Base-by-base conservation (phyloP, 2,113 vertebrate species). In the Columbina picui region DNA sequence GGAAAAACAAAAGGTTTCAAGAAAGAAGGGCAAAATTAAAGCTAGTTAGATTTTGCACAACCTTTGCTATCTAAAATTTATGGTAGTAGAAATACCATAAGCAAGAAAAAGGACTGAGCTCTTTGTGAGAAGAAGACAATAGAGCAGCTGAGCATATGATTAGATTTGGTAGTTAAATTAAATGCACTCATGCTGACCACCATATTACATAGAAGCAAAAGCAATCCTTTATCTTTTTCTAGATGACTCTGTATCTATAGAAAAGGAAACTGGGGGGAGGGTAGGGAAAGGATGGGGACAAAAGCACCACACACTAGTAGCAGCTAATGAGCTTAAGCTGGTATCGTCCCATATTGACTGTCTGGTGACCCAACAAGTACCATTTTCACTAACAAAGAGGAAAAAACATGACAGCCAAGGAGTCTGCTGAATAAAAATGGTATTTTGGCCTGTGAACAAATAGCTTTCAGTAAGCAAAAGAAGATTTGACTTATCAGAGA, bases 281-380 rank as follows among this genome's bases (percentile, higher is more conserved):
- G 38, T 3, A 85, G 32, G 32, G 41, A 79, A 93, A 70, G 25
- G 56, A 65, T 65, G 21, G 32, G 70, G 77, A 91, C 69, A 91
- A 94, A 89, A 84, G 81, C 69, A 79, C 20, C 56, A 65, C 69
- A 68, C 6, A 20, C 38, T 19, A 60, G 56, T 8, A 71, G 64
- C 56, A 64, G 56, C 85, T 96, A 95, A 96, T 43, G 52, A 96
- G 76, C 83, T 94, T 84, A 94, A 84, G 79, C 73, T 59, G 43
- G n/a, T 43, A 63, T 55, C 7, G 0, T 70, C 68, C 59, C 90
- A 81, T 71, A 88, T 22, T 61, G 70, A 83, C 59, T 70, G 90
- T 70, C 93, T 74, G 60, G 79, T 93, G 82, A 97, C 71, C 56
- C 85, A 93, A 68, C 52, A 86, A 95, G 43, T 32, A 78, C n/a